Percentiles rank a stretch among this genome's conserved stretches.
Conservation (phyloP, 2,797 vertebrate genomes). For the Rhinella marina region DNA sequence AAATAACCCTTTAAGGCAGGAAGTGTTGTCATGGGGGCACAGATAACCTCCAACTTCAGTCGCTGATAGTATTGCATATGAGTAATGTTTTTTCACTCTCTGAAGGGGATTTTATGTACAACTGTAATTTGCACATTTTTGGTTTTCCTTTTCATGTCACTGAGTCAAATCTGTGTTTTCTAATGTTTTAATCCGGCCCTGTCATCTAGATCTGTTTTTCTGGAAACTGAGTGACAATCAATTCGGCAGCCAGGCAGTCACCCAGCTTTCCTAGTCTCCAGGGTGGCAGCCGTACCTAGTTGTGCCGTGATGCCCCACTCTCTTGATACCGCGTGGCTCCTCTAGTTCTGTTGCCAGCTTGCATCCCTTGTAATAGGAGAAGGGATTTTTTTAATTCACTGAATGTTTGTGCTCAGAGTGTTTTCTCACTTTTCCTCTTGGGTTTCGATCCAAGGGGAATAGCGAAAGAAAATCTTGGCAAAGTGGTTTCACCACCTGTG, state of each 20-base stretch:
- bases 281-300: not conserved
- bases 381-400: not conserved
- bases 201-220: not conserved
- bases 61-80: too few species aligned
- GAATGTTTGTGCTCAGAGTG: not conserved
- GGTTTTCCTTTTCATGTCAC: too few species aligned
- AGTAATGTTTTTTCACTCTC: too few species aligned
- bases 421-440: slow-evolving; percentile 16
- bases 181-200: not conserved
- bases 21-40: too few species aligned
- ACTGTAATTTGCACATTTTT: not conserved
- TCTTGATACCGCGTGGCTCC: not conserved
- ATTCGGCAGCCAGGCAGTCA: not conserved
- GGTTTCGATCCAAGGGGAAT: slow-evolving; percentile 5
- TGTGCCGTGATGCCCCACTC: not conserved
- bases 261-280: not conserved
- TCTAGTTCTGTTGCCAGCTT: not conserved
- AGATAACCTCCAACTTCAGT: too few species aligned
- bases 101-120: not conserved
- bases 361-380: not conserved
- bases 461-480: not conserved
- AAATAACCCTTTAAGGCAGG: too few species aligned
- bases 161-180: not conserved
- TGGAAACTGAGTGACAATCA: not conserved
- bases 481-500: not conserved